A percentile compares a stretch with the other conserved stretches of the same genome.
Evolutionary conservation across 1,140 invertebrate species (phyloP).

Genomic region (Phymorhynchus buccinoides): DNA sequence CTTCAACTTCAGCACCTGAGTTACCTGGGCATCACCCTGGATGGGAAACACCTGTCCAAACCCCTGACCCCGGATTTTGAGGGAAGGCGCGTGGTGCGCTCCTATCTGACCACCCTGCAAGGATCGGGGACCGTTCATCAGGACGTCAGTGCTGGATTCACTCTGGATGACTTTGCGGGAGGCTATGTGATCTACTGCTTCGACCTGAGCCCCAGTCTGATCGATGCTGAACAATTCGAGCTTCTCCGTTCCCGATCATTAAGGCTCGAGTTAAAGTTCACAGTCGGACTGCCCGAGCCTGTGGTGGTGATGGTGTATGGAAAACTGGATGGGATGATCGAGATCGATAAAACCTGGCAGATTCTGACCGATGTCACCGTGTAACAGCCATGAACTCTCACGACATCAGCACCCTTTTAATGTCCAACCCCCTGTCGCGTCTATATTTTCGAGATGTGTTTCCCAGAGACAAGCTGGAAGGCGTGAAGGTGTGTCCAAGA

Average conservation of each 20-base stretch:
- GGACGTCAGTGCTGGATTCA: too few species aligned
- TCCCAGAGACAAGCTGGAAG: neutral
- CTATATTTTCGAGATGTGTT: neutral
- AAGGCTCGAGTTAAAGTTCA: neutral
- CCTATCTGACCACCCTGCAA: too few species aligned
- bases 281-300: neutral
- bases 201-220: too few species aligned
- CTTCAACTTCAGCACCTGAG: too few species aligned
- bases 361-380: neutral
- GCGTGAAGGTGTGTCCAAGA: neutral
- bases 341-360: neutral
- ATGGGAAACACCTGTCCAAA: too few species aligned
- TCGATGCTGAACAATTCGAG: neutral
- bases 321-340: neutral
- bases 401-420: neutral
- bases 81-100: too few species aligned
- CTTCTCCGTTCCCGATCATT: neutral
- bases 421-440: neutral
- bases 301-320: neutral
- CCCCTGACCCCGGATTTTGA: too few species aligned
- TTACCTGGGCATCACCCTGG: too few species aligned
- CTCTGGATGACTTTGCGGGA: too few species aligned
- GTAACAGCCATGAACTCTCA: conserved; percentile 12
- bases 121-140: too few species aligned
- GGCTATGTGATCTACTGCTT: too few species aligned